These are phyloP conservation scores for Chaetops frenatus DNA, from an alignment of 2,113 vertebrate genomes.

Conservation along the genomic window DNA sequence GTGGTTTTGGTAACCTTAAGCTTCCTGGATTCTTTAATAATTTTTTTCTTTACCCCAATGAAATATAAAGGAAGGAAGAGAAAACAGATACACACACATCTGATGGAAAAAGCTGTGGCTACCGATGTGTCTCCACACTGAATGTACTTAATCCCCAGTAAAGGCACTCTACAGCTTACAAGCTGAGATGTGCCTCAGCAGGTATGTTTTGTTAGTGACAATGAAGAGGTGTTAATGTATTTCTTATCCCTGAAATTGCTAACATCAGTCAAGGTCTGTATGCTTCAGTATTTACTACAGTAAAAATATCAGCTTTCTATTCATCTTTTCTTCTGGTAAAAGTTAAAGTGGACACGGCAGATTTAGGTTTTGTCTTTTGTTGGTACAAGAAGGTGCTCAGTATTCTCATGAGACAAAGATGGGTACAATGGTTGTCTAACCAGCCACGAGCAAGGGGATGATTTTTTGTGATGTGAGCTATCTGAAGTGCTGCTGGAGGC, in stretches of 20 bases:
- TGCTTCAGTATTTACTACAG: neutral
- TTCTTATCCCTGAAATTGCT: neutral
- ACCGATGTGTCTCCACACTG: neutral
- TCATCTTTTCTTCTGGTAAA: neutral
- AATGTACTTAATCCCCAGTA: neutral
- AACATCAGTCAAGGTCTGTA: neutral
- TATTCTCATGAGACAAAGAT: neutral
- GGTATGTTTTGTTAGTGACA: neutral
- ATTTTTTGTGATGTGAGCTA: neutral
- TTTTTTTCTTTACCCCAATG: neutral
- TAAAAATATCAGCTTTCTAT: neutral
- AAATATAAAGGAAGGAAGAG: neutral
- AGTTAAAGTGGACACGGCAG: neutral
- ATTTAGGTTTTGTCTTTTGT: neutral
- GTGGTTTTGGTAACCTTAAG: neutral
- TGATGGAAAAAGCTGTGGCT: neutral
- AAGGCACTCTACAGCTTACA: neutral
- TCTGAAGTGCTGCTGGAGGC: neutral
- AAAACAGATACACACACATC: neutral
- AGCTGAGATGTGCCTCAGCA: neutral
- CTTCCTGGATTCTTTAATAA: neutral
- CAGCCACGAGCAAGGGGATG: accelerated
- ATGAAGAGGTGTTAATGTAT: slow-evolving; percentile 27
- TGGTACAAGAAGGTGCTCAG: neutral
- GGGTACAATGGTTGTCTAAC: neutral